Base-by-base conservation (phyloP, 2,797 vertebrate genomes). In the Cossypha heuglini region DNA sequence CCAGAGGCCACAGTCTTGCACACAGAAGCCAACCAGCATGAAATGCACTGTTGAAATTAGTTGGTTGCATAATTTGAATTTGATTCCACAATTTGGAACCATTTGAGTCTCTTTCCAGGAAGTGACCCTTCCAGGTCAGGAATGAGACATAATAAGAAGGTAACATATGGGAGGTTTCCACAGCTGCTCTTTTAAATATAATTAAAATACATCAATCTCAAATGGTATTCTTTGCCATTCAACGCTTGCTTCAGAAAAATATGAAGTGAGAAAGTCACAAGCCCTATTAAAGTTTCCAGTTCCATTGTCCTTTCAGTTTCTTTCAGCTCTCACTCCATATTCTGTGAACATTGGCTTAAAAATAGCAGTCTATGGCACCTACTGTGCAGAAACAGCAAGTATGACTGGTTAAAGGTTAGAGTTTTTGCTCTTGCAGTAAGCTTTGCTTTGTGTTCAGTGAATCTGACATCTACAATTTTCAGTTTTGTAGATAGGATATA, bases 121-220 rank as follows among this genome's bases (percentile, higher is more conserved):
- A 38, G 4, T 40, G 59, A 64, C 80, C 54, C 38, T 86, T 86
- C n/a, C 55, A n/a, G n/a, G 64, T 77, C 46, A 86, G 76, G 48
- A 91, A 74, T 58, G 59, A 88, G 61, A n/a, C 33, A 5, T 45
- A 93, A 58, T 25, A 71, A 38, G 17, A 38, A 67, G 16, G 64
- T 67, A 77, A 55, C 46, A 25, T 46, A 31, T 48, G 54, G 58
- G 31, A 93, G 45, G 17, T 90, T 93, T 88, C 88, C 69, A 88
- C 51, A 78, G 77, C 66, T 86, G 52, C 79, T 86, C 26, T 86
- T 85, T 66, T 69, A 72, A 89, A 81, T 57, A 73, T 81, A 55
- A 90, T 95, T 92, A 78, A 86, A 93, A 72, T 55, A 45, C 46
- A 72, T 88, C 49, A 48, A 12, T 92, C 62, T 86, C 73, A 86